These are phyloP conservation scores for Semotilus atromaculatus DNA, from an alignment of 2,797 vertebrate genomes.

Conservation along the genomic window DNA sequence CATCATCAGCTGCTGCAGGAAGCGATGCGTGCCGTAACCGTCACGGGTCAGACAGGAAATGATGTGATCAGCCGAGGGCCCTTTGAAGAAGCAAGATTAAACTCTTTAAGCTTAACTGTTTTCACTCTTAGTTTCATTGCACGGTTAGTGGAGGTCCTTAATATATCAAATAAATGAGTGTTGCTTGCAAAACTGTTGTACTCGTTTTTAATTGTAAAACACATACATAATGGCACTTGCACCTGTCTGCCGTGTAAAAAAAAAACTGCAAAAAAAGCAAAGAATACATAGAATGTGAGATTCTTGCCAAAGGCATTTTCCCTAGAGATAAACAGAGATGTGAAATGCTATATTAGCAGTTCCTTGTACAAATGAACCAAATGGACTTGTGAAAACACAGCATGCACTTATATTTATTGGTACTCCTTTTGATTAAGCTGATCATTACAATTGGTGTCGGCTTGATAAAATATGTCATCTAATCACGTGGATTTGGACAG, in stretches of 20 bases:
- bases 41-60: conserved; percentile 93
- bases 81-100: conserved; percentile 67
- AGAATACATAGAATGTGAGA: neutral
- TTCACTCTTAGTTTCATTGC: neutral
- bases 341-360: neutral
- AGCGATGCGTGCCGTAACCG: conserved; percentile 89
- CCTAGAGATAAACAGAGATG: neutral
- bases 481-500: neutral
- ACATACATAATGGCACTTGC: no score
- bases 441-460: neutral
- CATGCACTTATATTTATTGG: neutral
- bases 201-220: neutral
- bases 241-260: neutral
- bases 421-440: neutral
- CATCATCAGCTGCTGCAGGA: conserved; percentile 94
- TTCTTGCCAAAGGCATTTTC: neutral
- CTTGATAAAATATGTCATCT: neutral
- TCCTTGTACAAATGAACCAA: neutral
- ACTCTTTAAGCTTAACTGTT: neutral
- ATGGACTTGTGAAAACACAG: neutral
- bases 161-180: neutral
- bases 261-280: no score
- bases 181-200: neutral
- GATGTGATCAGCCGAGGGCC: conserved; percentile 85
- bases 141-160: no score